Evolutionary conservation across 2,113 vertebrate genomes (phyloP).

Genomic region (Carettochelys insculpta): DNA sequence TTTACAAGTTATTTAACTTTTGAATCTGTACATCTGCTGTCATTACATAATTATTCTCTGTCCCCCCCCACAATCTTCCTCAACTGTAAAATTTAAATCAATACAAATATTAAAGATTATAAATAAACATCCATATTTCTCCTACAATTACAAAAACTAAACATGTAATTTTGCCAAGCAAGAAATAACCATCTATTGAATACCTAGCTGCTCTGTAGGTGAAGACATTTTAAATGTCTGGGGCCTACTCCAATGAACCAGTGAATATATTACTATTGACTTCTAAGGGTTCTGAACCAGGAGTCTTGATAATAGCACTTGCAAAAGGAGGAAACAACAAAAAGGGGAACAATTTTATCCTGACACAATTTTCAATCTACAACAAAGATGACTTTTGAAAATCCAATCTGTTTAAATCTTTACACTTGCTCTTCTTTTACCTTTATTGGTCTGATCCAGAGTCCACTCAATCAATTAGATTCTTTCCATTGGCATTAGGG

Average conservation of each 20-base stretch:
- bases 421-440: background rate
- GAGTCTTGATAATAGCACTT: background rate
- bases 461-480: background rate
- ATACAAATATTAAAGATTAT: background rate
- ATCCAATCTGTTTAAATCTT: background rate
- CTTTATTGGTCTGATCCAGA: background rate
- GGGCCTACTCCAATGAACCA: background rate
- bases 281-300: background rate
- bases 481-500: background rate
- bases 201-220: background rate
- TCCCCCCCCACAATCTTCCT: background rate
- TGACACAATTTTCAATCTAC: background rate
- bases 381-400: background rate
- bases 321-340: background rate
- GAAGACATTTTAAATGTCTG: background rate
- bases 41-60: background rate
- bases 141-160: background rate
- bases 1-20: background rate
- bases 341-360: background rate
- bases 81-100: background rate
- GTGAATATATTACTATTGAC: background rate
- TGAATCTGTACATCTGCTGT: background rate
- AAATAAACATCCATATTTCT: background rate
- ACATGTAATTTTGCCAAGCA: background rate
- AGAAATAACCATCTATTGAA: background rate